These are phyloP conservation scores for Saguinus midas DNA, from an alignment of 2,113 vertebrate species.

Conservation along the genomic window DNA sequence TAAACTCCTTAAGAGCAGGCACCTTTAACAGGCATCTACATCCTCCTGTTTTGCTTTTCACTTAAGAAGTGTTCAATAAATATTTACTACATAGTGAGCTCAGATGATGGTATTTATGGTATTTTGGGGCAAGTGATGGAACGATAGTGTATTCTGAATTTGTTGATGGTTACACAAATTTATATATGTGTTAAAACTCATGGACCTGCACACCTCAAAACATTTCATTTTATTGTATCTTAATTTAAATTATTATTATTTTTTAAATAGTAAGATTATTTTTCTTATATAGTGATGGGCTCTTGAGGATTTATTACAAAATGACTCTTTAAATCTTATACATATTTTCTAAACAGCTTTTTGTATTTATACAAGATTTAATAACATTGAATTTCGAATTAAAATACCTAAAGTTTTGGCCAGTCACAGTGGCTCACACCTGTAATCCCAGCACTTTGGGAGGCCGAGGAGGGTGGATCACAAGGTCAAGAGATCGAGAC, in stretches of 20 bases:
- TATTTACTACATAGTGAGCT: background rate
- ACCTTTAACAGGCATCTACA: background rate
- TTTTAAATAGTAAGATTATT: background rate
- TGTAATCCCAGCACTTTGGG: too few relatives aligned
- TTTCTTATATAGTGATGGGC: background rate
- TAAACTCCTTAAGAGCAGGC: background rate
- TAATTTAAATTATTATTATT: background rate
- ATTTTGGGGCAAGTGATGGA: background rate
- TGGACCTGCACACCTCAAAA: background rate
- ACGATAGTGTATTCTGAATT: background rate
- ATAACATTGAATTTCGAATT: background rate
- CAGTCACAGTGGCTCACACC: too few relatives aligned
- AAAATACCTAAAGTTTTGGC: background rate
- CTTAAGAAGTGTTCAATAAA: background rate
- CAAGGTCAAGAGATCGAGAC: too few relatives aligned
- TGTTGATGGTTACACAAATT: background rate
- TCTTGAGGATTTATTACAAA: background rate
- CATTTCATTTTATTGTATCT: background rate
- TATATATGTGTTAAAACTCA: background rate
- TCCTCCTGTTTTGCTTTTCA: background rate
- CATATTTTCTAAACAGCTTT: background rate
- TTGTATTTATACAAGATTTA: slow-evolving; percentile 4
- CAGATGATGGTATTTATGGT: background rate
- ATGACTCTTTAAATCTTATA: background rate
- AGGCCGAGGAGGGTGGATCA: too few relatives aligned